Evolutionary conservation across 2,888 invertebrate genomes (phyloP), one percentile per base, ranked within the genome.

Genomic region (Timandra comae): DNA sequence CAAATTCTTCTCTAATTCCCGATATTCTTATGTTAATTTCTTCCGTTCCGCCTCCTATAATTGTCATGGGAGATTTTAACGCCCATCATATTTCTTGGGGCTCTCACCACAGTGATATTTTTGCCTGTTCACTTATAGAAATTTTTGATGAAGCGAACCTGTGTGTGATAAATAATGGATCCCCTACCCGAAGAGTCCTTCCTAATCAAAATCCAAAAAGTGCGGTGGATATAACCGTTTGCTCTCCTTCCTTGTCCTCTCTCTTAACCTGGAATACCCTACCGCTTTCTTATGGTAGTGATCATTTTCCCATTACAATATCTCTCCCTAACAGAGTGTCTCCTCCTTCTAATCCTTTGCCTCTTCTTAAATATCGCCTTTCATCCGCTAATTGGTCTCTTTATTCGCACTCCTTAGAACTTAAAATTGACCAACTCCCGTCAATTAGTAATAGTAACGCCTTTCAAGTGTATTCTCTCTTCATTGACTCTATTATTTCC

Each of bases 111-210:
- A 29, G 22, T 12, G 36, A 42, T n/a, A 11, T 30, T 3, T 28
- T 40, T 19, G 27, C 33, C 8, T 3, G 6, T 1, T 12, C 11
- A 1, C 26, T 52, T 2, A 2, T 43, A 3, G 46, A 47, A 2
- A 7, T 44, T 3, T 21, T 50, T 10, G 44, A 50, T 16, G 38
- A 46, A 0, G 7, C 13, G 8, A 42, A 47, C 12, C 7, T 49
- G 0, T 49, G 46, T 29, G 9, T 53, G 0, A 7, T 48, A 1
- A 47, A 54, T 37, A 34, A 49, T 33, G 53, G 51, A 1, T 45
- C 45, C 1, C 43, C 46, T 4, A 49, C 48, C 0, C 29, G 46
- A 3, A 27, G 43, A 21, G 37, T 33, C 0, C 23, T 13, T 6
- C 48, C 41, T 7, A 5, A 12, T 3, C 39, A 45, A 32, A 38